These are phyloP conservation scores for Thermophis baileyi DNA, from an alignment of 2,113 vertebrate genomes.

Conservation along the genomic window DNA sequence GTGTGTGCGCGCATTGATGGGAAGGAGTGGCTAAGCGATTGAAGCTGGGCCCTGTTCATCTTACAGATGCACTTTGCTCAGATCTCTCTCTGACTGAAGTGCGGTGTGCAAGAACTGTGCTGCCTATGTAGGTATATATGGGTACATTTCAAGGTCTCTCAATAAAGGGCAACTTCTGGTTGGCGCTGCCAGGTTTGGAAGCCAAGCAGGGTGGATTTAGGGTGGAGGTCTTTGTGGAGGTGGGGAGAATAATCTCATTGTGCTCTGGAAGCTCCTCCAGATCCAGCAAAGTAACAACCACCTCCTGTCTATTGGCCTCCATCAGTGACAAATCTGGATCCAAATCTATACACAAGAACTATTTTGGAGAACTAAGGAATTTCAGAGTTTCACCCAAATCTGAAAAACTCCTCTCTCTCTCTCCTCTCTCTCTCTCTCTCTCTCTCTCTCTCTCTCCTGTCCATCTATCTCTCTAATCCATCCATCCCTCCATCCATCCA, in stretches of 20 bases:
- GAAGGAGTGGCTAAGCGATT: not conserved
- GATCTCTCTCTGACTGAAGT: not conserved
- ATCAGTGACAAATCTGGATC: not conserved
- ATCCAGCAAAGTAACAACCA: not conserved
- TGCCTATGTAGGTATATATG: not conserved
- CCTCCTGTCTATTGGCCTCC: not conserved
- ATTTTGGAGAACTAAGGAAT: not conserved
- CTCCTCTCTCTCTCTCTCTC: too few relatives aligned
- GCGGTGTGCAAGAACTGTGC: not conserved
- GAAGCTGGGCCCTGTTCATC: not conserved
- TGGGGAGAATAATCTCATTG: not conserved
- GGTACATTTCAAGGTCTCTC: not conserved
- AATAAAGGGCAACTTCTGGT: not conserved
- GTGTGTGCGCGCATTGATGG: not conserved
- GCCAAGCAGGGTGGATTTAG: not conserved
- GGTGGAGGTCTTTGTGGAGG: not conserved
- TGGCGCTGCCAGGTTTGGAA: not conserved
- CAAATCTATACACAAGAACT: not conserved
- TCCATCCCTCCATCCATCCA: too few relatives aligned
- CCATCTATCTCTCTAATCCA: too few relatives aligned
- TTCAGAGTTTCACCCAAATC: not conserved
- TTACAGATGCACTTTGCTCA: not conserved
- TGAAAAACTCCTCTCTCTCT: too few relatives aligned
- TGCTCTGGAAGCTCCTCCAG: not conserved
- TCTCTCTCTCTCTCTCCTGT: too few relatives aligned